Percentiles rank a stretch among this genome's conserved stretches.
Conservation (phyloP, 2,797 vertebrate species). For the Eutrigla gurnardus region DNA sequence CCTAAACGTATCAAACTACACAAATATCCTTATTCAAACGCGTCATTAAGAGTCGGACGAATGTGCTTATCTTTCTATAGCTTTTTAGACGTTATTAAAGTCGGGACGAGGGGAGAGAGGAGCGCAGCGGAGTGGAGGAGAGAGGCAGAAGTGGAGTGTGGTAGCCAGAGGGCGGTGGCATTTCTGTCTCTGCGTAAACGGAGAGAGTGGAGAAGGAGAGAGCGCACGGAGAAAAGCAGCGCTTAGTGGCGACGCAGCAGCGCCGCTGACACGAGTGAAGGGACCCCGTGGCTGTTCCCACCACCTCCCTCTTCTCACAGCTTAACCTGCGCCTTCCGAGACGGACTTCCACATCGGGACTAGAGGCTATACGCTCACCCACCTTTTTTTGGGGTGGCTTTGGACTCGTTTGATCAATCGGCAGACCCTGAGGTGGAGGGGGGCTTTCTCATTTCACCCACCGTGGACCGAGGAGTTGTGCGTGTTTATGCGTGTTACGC, state of each 20-base stretch:
- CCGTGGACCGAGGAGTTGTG: conserved; percentile 67
- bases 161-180: conserved; percentile 83
- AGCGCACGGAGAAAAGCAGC: conserved; percentile 48
- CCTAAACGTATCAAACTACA: background rate
- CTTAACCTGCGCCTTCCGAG: conserved; percentile 44
- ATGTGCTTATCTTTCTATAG: background rate
- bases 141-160: conserved; percentile 36
- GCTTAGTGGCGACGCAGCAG: conserved; percentile 63
- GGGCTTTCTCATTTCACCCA: conserved; percentile 38
- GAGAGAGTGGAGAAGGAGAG: conserved; percentile 61
- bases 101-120: background rate
- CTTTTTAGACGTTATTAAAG: background rate
- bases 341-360: conserved; percentile 57
- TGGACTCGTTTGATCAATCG: conserved; percentile 47
- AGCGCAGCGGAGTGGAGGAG: conserved; percentile 9
- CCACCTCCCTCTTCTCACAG: conserved; percentile 44
- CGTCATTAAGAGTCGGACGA: background rate
- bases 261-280: conserved; percentile 61
- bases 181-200: conserved; percentile 78
- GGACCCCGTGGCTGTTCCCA: conserved; percentile 55
- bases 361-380: conserved; percentile 24
- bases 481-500: conserved; percentile 63
- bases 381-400: conserved; percentile 14
- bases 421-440: conserved; percentile 47
- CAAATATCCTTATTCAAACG: no score